Evolutionary conservation across 2,888 invertebrate genomes (phyloP), one percentile per base, ranked within the genome.

Genomic region (Zootermopsis nevadensis): DNA sequence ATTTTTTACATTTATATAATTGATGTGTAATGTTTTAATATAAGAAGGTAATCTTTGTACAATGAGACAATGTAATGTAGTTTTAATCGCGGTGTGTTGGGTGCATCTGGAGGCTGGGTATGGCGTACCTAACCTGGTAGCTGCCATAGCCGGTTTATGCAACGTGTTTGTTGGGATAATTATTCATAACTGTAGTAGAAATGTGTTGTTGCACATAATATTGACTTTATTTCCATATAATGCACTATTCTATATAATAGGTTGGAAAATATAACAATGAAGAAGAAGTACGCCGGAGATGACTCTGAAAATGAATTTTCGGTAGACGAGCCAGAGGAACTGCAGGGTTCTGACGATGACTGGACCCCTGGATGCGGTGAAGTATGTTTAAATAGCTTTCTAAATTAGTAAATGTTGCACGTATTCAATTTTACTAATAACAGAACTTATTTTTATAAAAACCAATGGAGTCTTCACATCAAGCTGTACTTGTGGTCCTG

Each of bases 321-420:
- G 80, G 87, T 86, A n/a, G 90, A 90, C 86, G 90, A 90, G 86
- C 90, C 90, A 0, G 90, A 90, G 83, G 90, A 90, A 86, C 88
- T 89, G 67, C 89, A 88, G 86, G 89, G 88, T 55, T 89, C 89
- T n/a, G 90, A 90, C 83, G 89, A 90, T 85, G 90, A 90, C 79
- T 90, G 90, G 90, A 88, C 88, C 74, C 89, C 89, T 35, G 88
- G 87, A 83, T 86, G 88, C 82, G 88, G 87, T 85, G 86, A 60
- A 60, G 60, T 60, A 60, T 60, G 60, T 60, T 27, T 27, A 27
- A 60, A n/a, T 60, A 10, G 15, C 27, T 8, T 60, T 22, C 15
- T 12, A 48, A 48, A 48, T 15, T 12, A 48, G 8, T 48, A 48
- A 48, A 48, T 12, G 48, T 48, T n/a, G n/a, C n/a, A n/a, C n/a